phyloP scores from a whole-genome alignment of 2,113 vertebrate species.

The Eulemur macaco region DNA sequence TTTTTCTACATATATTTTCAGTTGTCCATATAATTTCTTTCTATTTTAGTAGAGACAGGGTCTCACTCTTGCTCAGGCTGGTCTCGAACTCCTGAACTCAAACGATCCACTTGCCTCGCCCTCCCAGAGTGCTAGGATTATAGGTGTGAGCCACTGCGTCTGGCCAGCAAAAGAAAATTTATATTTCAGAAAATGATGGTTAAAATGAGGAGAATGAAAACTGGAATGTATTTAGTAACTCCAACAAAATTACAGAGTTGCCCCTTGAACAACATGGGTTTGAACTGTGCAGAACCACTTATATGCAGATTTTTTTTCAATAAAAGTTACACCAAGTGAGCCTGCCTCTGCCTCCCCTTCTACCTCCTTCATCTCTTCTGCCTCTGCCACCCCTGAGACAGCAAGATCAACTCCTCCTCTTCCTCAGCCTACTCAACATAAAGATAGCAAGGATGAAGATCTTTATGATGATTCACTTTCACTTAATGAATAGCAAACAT shows the following conservation, averaged over 20 bases:
- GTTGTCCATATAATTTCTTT: too few relatives aligned
- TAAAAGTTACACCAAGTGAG: not conserved
- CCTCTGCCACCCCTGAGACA: not conserved
- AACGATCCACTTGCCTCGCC: too few relatives aligned
- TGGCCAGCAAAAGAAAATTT: conserved; percentile 46
- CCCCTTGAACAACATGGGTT: not conserved
- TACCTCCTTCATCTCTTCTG: not conserved
- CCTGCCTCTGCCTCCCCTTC: not conserved
- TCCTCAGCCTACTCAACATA: not conserved
- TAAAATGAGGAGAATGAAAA: conserved; percentile 57
- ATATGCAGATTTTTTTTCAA: not conserved
- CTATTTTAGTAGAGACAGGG: too few relatives aligned
- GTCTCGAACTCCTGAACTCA: too few relatives aligned
- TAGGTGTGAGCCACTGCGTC: too few relatives aligned
- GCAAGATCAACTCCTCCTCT: not conserved
- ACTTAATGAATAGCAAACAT: too few relatives aligned
- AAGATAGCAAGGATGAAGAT: not conserved
- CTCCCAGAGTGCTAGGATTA: too few relatives aligned
- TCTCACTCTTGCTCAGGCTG: too few relatives aligned
- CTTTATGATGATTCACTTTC: not conserved
- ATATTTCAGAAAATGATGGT: conserved; percentile 11
- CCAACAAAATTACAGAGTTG: conserved; percentile 25
- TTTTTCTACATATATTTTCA: too few relatives aligned
- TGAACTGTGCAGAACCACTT: not conserved
- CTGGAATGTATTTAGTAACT: conserved; percentile 44